phyloP scores from a whole-genome alignment of 2,888 invertebrate species.

The Trissolcus brochymenae region DNA sequence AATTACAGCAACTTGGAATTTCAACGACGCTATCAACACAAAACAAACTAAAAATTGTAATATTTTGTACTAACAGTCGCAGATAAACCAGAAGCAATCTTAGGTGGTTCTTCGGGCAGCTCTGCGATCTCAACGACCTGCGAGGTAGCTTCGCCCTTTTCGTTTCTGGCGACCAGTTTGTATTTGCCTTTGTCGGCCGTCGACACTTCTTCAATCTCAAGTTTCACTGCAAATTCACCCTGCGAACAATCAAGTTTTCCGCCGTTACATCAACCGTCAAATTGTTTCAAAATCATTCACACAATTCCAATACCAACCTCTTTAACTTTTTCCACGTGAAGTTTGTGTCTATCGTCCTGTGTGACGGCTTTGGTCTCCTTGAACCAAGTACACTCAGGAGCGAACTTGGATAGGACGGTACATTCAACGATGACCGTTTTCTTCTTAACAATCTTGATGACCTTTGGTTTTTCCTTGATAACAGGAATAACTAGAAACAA shows the following conservation, averaged over 20 bases:
- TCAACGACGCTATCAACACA: no score
- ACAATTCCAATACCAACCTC: conserved; percentile 79
- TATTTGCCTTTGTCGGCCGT: conserved; percentile 91
- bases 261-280: not conserved
- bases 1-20: not conserved
- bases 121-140: conserved; percentile 92
- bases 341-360: conserved; percentile 86
- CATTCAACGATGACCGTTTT: conserved; percentile 95
- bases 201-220: conserved; percentile 91
- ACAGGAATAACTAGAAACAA: conserved; percentile 88
- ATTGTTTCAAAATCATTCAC: not conserved
- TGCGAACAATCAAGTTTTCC: conserved; percentile 70
- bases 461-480: conserved; percentile 93
- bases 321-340: conserved; percentile 87
- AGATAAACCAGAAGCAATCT: conserved; percentile 85
- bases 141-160: conserved; percentile 94
- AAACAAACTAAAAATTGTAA: not conserved
- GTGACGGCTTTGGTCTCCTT: conserved; percentile 88
- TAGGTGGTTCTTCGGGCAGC: conserved; percentile 88
- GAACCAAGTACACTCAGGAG: conserved; percentile 95
- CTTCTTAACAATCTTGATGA: conserved; percentile 93
- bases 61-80: conserved; percentile 81
- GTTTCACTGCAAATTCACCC: conserved; percentile 93
- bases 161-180: conserved; percentile 93
- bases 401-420: conserved; percentile 93